Evolutionary conservation across 92 coral and sea anemone genomes (phyloP), one percentile per base, ranked within the genome.

Genomic region (Palythoa grandis): DNA sequence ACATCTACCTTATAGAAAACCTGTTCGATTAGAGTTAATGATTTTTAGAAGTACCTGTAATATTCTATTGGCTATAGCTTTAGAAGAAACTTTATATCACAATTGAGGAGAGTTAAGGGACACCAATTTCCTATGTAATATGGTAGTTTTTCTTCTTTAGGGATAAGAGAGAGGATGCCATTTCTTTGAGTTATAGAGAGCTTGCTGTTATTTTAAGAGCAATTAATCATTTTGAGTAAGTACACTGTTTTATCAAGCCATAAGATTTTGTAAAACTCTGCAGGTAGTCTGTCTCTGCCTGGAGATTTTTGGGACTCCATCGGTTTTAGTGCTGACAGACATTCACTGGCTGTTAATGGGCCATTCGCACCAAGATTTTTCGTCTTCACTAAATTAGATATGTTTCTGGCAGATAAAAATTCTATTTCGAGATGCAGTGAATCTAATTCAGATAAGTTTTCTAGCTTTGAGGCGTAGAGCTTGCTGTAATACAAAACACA

Each of bases 151-250:
- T 67, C 72, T 67, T 67, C 72, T 60, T 60, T 60, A 60, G 20
- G 20, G 3, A 16, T 14, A 20, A 60, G n/a, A 14, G 20, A 60
- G 20, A 23, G 25, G 38, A 86, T 70, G 47, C 78, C 89, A 14
- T 75, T 72, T 47, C 63, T 85, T 86, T 86, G 84, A 58, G 76
- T 85, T 16, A 86, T 58, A 71, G 89, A 79, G 43, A 89, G 60
- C 29, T 84, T 68, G 58, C 79, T 85, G 16, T 72, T 40, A 70
- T 82, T 82, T 16, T 88, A 83, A 37, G 90, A 53, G 57, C 57
- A 87, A 60, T 87, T 87, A 52, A 87, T 87, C 52, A 83, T 73
- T 12, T 79, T 69, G 54, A 82, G 73, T 22, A 82, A 39, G 76
- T 16, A 40, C 38, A 14, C 85, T 10, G 85, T 25, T 29, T 72